These are phyloP conservation scores for Zaprionus capensis DNA, from an alignment of 1,140 invertebrate species.

Conservation along the genomic window DNA sequence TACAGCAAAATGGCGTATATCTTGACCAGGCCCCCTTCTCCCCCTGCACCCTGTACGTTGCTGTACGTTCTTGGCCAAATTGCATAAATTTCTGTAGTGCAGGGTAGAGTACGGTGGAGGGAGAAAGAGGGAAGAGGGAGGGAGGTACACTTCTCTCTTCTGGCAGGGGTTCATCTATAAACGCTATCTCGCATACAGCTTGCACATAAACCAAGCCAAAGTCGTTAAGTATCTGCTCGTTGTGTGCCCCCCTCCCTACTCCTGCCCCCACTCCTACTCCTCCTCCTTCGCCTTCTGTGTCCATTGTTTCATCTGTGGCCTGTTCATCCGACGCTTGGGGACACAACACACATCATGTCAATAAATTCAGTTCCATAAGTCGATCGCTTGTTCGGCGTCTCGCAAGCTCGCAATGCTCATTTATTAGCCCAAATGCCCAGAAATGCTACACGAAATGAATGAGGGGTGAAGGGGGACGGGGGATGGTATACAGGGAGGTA, in stretches of 20 bases:
- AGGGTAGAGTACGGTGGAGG: neutral
- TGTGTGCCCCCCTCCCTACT: neutral
- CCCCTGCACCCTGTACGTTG: neutral
- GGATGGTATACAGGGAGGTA: neutral
- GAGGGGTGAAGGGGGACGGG: no score
- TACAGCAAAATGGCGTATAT: conserved; percentile 54
- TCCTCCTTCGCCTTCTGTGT: neutral
- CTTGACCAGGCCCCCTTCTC: conserved; percentile 16
- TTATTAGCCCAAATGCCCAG: conserved; percentile 46
- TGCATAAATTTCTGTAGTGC: conserved; percentile 56
- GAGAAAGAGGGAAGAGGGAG: neutral
- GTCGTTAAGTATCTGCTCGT: conserved; percentile 59
- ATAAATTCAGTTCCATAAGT: conserved; percentile 61
- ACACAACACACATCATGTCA: conserved; percentile 56
- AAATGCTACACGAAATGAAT: no score
- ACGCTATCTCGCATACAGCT: conserved; percentile 47
- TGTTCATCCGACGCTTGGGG: conserved; percentile 48
- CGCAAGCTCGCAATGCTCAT: conserved; percentile 36
- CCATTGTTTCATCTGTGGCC: conserved; percentile 55
- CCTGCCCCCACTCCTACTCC: neutral
- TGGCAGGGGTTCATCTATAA: conserved; percentile 48
- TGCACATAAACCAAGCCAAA: conserved; percentile 63
- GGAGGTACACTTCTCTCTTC: neutral
- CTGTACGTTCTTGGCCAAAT: conserved; percentile 29
- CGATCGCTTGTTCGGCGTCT: conserved; percentile 54